Conservation (phyloP, 2,113 vertebrate genomes). For the Ochotona curzoniae region DNA sequence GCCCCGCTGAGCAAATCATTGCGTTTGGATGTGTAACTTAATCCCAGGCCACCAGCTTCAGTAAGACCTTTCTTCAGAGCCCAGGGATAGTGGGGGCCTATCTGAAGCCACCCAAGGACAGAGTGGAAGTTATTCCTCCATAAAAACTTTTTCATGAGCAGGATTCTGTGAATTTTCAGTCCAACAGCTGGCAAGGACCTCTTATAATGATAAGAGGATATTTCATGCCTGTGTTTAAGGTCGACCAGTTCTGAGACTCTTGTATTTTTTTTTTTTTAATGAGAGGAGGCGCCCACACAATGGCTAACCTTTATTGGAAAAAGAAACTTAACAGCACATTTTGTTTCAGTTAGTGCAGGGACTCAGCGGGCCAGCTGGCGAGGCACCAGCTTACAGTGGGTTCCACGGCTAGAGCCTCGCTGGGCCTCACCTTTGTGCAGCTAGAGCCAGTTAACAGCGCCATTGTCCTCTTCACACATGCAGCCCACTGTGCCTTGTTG, state of each 20-base stretch:
- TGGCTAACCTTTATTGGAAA: no score
- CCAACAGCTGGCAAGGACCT: constrained; percentile 24
- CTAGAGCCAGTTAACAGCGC: no score
- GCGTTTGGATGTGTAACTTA: neutral
- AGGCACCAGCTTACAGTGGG: no score
- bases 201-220: neutral
- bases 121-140: neutral
- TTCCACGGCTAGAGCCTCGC: no score
- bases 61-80: neutral
- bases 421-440: no score
- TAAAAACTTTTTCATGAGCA: neutral
- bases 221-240: neutral
- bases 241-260: neutral
- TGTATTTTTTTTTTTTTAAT: neutral
- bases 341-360: no score
- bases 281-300: no score
- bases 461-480: no score
- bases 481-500: no score
- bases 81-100: neutral
- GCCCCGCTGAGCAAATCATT: neutral
- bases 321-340: no score
- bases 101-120: neutral
- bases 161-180: neutral
- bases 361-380: no score
- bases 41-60: neutral